Percentiles rank a stretch among this genome's conserved stretches.
These are phyloP conservation scores for Yoshiicerus persimilis DNA, from an alignment of 1,140 invertebrate genomes.

Conservation along the genomic window DNA sequence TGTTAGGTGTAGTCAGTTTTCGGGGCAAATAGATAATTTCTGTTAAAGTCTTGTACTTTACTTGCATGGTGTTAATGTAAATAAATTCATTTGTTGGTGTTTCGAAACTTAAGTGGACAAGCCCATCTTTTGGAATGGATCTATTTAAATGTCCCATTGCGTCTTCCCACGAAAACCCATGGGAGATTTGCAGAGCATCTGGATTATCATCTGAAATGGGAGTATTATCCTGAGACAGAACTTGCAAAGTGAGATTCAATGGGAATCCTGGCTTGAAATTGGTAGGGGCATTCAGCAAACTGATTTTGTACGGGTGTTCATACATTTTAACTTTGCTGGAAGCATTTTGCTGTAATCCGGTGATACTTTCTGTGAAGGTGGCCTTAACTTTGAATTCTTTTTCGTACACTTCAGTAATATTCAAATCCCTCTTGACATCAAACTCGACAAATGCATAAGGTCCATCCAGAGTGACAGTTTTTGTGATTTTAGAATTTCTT, in stretches of 20 bases:
- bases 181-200: slow-evolving; percentile 65
- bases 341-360: slow-evolving; percentile 59
- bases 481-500: slow-evolving; percentile 55
- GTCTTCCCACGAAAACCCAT: slow-evolving; percentile 67
- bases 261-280: slow-evolving; percentile 80
- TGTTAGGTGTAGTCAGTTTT: neutral
- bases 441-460: slow-evolving; percentile 61
- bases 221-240: slow-evolving; percentile 71
- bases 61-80: slow-evolving; percentile 63
- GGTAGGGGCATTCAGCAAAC: slow-evolving; percentile 74
- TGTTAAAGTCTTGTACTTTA: slow-evolving; percentile 49
- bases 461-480: slow-evolving; percentile 77
- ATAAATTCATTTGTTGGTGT: slow-evolving; percentile 63
- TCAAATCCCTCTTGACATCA: slow-evolving; percentile 60
- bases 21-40: slow-evolving; percentile 26
- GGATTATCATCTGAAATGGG: slow-evolving; percentile 63
- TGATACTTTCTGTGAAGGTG: neutral
- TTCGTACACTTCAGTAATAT: neutral
- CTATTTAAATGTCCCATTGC: slow-evolving; percentile 63
- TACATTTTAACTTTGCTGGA: slow-evolving; percentile 72
- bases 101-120: slow-evolving; percentile 69
- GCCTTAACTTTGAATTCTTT: slow-evolving; percentile 49
- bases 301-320: slow-evolving; percentile 77
- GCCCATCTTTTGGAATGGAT: slow-evolving; percentile 66
- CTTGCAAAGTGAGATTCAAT: slow-evolving; percentile 60